A percentile compares a stretch with the other conserved stretches of the same genome.
phyloP scores from a whole-genome alignment of 2,113 vertebrate species.

The Petroica traversi region DNA sequence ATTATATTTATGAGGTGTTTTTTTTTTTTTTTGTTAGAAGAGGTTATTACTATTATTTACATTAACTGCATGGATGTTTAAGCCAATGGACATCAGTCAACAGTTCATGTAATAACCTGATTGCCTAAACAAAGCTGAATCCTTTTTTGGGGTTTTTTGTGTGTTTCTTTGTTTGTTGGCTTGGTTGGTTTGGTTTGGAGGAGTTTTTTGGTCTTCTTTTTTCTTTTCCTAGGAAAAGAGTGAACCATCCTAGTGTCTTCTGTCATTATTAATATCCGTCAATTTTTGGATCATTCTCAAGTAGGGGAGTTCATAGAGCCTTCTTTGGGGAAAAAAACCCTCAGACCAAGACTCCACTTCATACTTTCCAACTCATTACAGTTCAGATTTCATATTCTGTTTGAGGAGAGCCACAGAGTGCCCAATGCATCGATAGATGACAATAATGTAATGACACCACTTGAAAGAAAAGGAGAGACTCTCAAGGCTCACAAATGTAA shows the following conservation, averaged over 20 bases:
- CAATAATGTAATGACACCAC: constrained; percentile 20
- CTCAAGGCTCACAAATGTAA: constrained; percentile 22
- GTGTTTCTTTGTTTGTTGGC: not conserved
- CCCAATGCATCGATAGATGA: not conserved
- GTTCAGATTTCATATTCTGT: constrained; percentile 9
- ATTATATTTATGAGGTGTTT: not conserved
- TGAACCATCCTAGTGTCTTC: not conserved
- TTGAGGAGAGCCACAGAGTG: constrained; percentile 4
- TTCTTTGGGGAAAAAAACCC: not conserved
- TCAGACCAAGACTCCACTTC: not conserved
- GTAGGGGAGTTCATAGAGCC: not conserved
- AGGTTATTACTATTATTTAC: not conserved
- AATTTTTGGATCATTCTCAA: not conserved
- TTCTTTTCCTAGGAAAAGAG: not conserved
- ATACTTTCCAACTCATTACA: not conserved
- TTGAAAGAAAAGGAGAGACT: constrained; percentile 31
- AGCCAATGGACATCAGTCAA: not conserved
- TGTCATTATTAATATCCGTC: not conserved
- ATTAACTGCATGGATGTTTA: not conserved
- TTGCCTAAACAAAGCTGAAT: not conserved
- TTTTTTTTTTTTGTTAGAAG: rapidly evolving
- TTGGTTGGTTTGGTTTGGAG: not conserved
- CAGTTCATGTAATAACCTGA: not conserved
- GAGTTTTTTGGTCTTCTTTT: not conserved
- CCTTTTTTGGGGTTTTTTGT: rapidly evolving